Conservation (phyloP, 1,140 invertebrate species). For the Lutraria rhynchaena region DNA sequence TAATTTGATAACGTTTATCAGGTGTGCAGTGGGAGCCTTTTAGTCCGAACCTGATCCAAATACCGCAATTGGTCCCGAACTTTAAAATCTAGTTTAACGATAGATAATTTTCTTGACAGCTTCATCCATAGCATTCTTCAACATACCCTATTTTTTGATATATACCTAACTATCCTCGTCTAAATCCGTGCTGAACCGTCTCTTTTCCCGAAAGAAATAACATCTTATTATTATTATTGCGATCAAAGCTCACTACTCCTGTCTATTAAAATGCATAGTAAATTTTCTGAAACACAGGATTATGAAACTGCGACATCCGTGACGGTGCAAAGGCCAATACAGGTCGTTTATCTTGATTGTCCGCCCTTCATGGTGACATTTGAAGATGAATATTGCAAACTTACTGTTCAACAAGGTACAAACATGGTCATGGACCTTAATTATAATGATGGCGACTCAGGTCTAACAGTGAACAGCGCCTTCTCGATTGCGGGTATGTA, state of each 20-base stretch:
- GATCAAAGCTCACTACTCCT: not conserved
- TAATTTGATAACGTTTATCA: not conserved
- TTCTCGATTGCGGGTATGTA: slow-evolving; percentile 24
- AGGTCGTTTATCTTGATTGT: not conserved
- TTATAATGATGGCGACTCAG: slow-evolving; percentile 19
- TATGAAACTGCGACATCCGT: not conserved
- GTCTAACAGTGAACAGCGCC: not conserved
- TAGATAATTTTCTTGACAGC: no score
- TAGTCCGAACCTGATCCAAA: no score
- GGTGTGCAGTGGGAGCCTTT: not conserved
- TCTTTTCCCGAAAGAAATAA: no score
- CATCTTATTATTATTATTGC: no score
- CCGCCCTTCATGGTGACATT: slow-evolving; percentile 15
- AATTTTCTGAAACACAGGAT: not conserved
- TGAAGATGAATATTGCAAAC: not conserved
- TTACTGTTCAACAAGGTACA: slow-evolving; percentile 4
- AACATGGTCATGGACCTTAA: not conserved
- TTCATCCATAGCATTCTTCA: no score
- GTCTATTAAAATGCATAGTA: not conserved
- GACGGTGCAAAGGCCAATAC: not conserved
- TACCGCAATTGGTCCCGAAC: no score
- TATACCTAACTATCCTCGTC: no score
- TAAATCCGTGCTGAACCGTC: no score
- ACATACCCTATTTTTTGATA: no score
- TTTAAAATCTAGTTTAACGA: no score